Percentiles rank a stretch among this genome's conserved stretches.
phyloP scores from a whole-genome alignment of 2,888 invertebrate species.

The Synanthedon formicaeformis region DNA sequence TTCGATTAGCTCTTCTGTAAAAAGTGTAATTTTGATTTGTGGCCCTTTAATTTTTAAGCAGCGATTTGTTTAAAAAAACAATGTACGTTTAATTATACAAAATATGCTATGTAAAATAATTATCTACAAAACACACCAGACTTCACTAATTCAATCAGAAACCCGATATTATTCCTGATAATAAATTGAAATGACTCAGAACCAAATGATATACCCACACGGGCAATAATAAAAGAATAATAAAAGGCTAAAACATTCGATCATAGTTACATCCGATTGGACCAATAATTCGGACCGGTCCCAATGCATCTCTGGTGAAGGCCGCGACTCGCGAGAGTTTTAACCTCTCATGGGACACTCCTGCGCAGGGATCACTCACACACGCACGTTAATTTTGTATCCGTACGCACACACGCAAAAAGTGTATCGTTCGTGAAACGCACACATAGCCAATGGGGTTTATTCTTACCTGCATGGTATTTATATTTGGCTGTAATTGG shows the following conservation, averaged over 20 bases:
- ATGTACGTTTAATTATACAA: too few species aligned
- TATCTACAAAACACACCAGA: too few species aligned
- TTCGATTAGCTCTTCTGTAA: too few species aligned
- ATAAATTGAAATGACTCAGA: too few species aligned
- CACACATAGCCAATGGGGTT: slow-evolving; percentile 25
- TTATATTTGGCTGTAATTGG: slow-evolving; percentile 32
- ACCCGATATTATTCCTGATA: too few species aligned
- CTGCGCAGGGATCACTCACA: slow-evolving; percentile 47
- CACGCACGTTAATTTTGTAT: slow-evolving; percentile 21
- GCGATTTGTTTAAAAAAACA: too few species aligned
- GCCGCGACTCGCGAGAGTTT: slow-evolving; percentile 56
- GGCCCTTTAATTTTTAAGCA: too few species aligned
- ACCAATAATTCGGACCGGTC: slow-evolving; percentile 47
- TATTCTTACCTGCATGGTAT: slow-evolving; percentile 43
- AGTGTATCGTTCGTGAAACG: slow-evolving; percentile 17
- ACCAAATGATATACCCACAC: slow-evolving; percentile 7
- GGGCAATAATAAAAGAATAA: background rate
- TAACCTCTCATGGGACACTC: slow-evolving; percentile 55
- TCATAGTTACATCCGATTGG: slow-evolving; percentile 21
- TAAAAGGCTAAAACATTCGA: slow-evolving; percentile 4
- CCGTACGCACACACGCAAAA: slow-evolving; percentile 21
- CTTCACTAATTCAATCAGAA: too few species aligned
- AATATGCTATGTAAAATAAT: too few species aligned
- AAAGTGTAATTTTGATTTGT: too few species aligned
- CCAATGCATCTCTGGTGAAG: slow-evolving; percentile 65